Evolutionary conservation across 2,113 vertebrate species (phyloP).

Genomic region (Butorides virescens): DNA sequence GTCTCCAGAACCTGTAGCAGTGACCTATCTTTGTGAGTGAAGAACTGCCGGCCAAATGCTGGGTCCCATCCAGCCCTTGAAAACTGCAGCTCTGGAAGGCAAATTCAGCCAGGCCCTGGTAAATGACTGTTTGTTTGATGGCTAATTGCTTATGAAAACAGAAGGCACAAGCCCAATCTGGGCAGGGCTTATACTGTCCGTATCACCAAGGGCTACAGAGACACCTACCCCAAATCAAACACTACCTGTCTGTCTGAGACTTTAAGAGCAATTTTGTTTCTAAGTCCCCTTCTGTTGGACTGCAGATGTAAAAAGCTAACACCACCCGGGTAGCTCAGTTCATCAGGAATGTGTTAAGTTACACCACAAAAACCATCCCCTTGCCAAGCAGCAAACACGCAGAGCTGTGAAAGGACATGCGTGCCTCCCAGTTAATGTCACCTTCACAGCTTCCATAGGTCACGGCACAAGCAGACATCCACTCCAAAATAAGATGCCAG

Average conservation of each 20-base stretch:
- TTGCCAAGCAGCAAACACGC: not conserved
- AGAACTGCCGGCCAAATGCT: not conserved
- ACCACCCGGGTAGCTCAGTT: not conserved
- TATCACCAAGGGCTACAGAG: not conserved
- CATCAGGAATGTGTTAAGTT: not conserved
- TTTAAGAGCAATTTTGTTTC: not conserved
- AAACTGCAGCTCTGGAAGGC: not conserved
- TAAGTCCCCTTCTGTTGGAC: not conserved
- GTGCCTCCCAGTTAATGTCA: slow-evolving; percentile 52
- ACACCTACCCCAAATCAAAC: not conserved
- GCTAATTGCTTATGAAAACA: not conserved
- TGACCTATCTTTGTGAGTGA: not conserved
- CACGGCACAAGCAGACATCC: not conserved
- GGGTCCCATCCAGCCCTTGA: not conserved
- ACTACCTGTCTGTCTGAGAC: not conserved
- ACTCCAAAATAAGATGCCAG: not conserved
- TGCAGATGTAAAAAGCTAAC: not conserved
- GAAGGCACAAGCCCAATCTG: not conserved
- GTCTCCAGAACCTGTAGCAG: not conserved
- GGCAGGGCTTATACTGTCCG: not conserved
- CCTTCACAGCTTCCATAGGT: slow-evolving; percentile 47
- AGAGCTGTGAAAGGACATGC: not conserved
- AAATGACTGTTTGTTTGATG: not conserved
- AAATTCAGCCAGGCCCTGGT: not conserved
- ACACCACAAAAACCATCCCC: not conserved